Percentiles rank a stretch among this genome's conserved stretches.
phyloP scores from a whole-genome alignment of 2,797 vertebrate species.

The Aselliscus stoliczkanus region DNA sequence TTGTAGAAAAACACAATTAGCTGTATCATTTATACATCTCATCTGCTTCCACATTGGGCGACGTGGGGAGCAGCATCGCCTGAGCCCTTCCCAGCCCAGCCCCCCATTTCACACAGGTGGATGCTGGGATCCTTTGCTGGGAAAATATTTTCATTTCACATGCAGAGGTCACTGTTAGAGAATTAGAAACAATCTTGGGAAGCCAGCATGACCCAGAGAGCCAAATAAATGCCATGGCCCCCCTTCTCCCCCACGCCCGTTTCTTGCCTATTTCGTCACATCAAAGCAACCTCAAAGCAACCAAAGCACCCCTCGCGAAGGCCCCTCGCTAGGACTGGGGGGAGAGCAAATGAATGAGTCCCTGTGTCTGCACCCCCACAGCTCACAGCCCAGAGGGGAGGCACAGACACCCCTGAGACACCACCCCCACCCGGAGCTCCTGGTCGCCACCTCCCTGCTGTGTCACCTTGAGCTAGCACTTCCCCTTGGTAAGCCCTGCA shows the following conservation, averaged over 20 bases:
- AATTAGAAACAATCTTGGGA: not conserved
- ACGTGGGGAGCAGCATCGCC: rapidly evolving
- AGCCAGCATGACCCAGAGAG: not conserved
- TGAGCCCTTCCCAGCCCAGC: rapidly evolving
- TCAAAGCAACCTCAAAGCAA: rapidly evolving
- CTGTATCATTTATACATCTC: not conserved
- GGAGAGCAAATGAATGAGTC: rapidly evolving
- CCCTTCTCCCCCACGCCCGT: rapidly evolving
- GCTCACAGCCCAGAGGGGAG: not conserved
- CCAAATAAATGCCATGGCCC: rapidly evolving
- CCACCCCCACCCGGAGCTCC: too few species aligned
- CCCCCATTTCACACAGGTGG: rapidly evolving
- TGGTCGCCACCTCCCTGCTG: not conserved
- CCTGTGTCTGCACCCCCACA: too few species aligned
- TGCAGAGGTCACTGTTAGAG: not conserved
- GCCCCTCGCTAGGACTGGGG: not conserved
- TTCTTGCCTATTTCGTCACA: not conserved
- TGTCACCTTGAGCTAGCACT: not conserved
- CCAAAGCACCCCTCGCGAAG: rapidly evolving
- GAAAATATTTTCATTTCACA: not conserved
- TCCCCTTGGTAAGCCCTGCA: not conserved
- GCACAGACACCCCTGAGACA: not conserved
- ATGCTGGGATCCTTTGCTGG: not conserved
- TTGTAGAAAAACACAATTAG: conserved; percentile 57
- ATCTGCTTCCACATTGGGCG: rapidly evolving